Evolutionary conservation across 2,113 vertebrate species (phyloP).

Genomic region (Vidua macroura): DNA sequence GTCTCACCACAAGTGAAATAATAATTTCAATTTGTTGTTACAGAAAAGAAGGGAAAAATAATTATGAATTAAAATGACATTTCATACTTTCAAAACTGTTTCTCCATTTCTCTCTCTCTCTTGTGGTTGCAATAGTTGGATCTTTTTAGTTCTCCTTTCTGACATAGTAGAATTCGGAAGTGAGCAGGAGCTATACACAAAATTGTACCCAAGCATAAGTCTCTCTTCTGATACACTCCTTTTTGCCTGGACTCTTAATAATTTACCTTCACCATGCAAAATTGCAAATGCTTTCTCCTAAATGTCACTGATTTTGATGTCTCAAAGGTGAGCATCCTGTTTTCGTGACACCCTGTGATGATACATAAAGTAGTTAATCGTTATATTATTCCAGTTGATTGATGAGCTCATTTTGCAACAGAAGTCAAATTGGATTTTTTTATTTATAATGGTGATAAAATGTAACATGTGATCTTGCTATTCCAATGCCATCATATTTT

Average conservation of each 20-base stretch:
- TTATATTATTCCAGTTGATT: conserved; percentile 62
- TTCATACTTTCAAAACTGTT: neutral
- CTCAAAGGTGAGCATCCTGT: neutral
- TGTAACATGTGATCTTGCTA: conserved; percentile 47
- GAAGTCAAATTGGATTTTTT: conserved; percentile 66
- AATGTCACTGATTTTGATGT: conserved; percentile 65
- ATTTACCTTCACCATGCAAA: conserved; percentile 28
- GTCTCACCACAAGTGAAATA: neutral
- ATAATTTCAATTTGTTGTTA: neutral
- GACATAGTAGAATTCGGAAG: neutral
- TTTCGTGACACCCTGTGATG: conserved; percentile 50
- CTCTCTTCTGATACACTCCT: neutral
- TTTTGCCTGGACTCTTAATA: neutral
- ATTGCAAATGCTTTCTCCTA: conserved; percentile 40
- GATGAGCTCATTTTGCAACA: conserved; percentile 64
- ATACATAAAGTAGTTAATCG: conserved; percentile 33
- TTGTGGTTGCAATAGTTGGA: neutral
- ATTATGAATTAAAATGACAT: neutral
- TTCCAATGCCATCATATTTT: conserved; percentile 25
- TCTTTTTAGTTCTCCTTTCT: neutral
- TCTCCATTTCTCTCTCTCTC: neutral
- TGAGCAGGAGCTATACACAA: neutral
- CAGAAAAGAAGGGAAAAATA: neutral
- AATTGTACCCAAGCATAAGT: neutral
- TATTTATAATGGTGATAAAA: conserved; percentile 63